Conservation (phyloP, 2,113 vertebrate genomes). For the Stegostoma tigrinum region DNA sequence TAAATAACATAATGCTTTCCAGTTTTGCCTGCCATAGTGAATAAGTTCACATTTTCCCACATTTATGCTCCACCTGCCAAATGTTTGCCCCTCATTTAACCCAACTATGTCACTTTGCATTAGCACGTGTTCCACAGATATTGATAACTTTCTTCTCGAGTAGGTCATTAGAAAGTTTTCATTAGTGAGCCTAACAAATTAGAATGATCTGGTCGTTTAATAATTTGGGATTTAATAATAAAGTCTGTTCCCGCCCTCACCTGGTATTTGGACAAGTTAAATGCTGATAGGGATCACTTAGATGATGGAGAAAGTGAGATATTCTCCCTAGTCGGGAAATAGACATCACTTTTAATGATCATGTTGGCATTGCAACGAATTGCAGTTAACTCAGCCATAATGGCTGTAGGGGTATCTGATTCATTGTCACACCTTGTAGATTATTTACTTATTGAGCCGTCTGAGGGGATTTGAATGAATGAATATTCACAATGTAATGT, state of each 20-base stretch:
- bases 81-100: too few species aligned
- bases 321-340: background rate
- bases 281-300: background rate
- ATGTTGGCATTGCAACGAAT: background rate
- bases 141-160: too few species aligned
- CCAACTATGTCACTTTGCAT: too few species aligned
- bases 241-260: background rate
- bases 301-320: background rate
- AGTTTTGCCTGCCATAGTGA: too few species aligned
- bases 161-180: too few species aligned
- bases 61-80: too few species aligned
- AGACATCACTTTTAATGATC: background rate
- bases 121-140: background rate
- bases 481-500: background rate
- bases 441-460: background rate
- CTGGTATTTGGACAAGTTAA: too few species aligned
- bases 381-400: background rate
- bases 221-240: background rate
- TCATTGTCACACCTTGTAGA: background rate
- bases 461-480: background rate
- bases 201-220: background rate
- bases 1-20: too few species aligned
- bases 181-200: background rate
- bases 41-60: too few species aligned
- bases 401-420: background rate